phyloP scores from a whole-genome alignment of 2,113 vertebrate species.

The Oreochromis spilurus region DNA sequence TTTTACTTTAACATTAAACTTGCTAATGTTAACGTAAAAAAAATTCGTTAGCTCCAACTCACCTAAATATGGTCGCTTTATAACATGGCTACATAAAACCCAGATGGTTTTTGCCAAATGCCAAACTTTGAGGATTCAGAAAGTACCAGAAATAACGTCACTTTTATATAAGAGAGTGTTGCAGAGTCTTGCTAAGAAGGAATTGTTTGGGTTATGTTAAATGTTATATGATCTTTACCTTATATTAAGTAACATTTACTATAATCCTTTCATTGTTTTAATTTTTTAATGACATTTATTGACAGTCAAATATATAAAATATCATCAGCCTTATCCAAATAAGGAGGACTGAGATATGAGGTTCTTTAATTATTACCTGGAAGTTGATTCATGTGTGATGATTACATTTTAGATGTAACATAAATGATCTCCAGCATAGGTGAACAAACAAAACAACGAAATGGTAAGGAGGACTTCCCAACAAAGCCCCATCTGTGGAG shows the following conservation, averaged over 20 bases:
- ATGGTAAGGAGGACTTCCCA: neutral
- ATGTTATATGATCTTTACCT: neutral
- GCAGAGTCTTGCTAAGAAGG: neutral
- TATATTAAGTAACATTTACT: neutral
- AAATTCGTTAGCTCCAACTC: neutral
- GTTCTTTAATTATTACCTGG: neutral
- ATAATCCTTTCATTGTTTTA: neutral
- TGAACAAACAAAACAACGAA: neutral
- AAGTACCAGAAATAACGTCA: neutral
- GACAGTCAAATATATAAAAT: neutral
- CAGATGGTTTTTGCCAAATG: rapidly evolving
- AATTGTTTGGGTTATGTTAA: neutral
- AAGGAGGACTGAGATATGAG: neutral
- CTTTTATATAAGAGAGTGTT: neutral
- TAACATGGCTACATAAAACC: neutral
- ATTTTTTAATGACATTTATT: neutral
- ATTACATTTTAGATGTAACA: neutral
- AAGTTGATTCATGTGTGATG: neutral
- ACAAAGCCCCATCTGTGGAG: neutral
- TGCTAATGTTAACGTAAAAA: neutral
- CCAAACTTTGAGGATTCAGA: neutral
- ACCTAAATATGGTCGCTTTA: rapidly evolving
- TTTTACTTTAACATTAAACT: neutral
- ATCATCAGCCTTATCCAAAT: neutral
- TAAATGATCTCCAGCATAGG: neutral